Base-by-base conservation (phyloP, 23 tunicate genomes). In the Diplosoma virens region DNA sequence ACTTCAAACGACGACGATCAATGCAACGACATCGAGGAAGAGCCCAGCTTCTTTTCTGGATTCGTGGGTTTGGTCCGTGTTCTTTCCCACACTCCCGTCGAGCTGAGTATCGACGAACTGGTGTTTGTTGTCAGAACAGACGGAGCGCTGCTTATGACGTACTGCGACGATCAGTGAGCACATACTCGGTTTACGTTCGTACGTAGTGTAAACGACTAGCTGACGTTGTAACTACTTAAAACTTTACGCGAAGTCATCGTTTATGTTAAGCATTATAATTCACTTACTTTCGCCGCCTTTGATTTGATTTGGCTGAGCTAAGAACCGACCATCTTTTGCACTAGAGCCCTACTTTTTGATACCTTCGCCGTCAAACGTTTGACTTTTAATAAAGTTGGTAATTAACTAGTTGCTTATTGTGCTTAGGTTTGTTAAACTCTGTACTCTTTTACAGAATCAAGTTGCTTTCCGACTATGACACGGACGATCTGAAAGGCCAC, bases 161-260 rank as follows among this genome's bases (percentile, higher is more conserved):
- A 74, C 50, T 89, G 96, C 71, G 96, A 89, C 33, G 84, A 86
- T 14, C 50, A 58, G 74, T 67, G 27, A 35, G 74, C n/a, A 9
- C 16, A 45, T 45, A 9, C 14, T 16, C 52, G 16, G 11, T 45
- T 9, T 16, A 45, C 52, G 52, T 9, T 11, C 52, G 16, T 9
- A 45, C 14, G 52, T 16, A 11, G 52, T 45, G 52, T n/a, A n/a
- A n/a, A n/a, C n/a, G n/a, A n/a, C n/a, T n/a, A n/a, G n/a, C n/a
- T n/a, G n/a, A n/a, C n/a, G n/a, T n/a, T n/a, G n/a, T n/a, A n/a
- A n/a, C n/a, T n/a, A n/a, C n/a, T n/a, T n/a, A n/a, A n/a, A n/a
- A n/a, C n/a, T n/a, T n/a, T n/a, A n/a, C n/a, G n/a, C n/a, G n/a
- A n/a, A n/a, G n/a, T n/a, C n/a, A n/a, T n/a, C n/a, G n/a, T n/a